Base-by-base conservation (phyloP, 2,113 vertebrate species). In the Scortum barcoo region DNA sequence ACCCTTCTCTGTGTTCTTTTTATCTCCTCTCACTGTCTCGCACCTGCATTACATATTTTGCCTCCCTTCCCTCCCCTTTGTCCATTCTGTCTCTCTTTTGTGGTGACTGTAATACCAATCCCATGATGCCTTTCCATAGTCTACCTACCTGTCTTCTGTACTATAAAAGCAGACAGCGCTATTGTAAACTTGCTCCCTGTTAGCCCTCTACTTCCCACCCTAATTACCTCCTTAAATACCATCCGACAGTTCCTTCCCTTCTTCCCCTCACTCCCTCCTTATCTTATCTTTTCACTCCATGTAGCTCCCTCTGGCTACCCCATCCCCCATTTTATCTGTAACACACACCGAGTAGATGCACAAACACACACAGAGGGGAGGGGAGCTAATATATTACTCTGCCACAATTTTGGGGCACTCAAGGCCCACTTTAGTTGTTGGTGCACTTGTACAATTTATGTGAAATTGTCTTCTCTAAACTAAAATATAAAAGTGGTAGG, bases 171-270 rank as follows among this genome's bases (percentile, higher is more conserved):
- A 58, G 62, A 67, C 67, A 78, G 61, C 54, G 54, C 69, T 72
- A 81, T 89, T 87, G 85, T 89, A 54, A 68, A 58, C 40, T 68
- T 57, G 38, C 46, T 86, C 83, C 76, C 78, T 42, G 10, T 28
- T 71, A 81, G 68, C 60, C 69, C 19, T 44, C 24, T 51, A 51
- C 77, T 76, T 79, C 76, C 65, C 57, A 33, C 46, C 54, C 69
- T 89, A 89, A 53, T 91, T 93, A 88, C 80, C 54, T 77, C 54
- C 72, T 82, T 84, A 76, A 70, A 85, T 76, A 72, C 38, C 22
- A 7, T 68, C 51, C 20, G 65, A 60, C 76, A 61, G 51, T 72
- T 40, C 42, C 71, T 46, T 48, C 24, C 48, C 33, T 68, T 53
- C 74, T 36, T 69, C 17, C 17, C 17, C 63, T 66, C 68, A 38